These are phyloP conservation scores for Pycnonotus jocosus DNA, from an alignment of 2,113 vertebrate species.

Conservation along the genomic window DNA sequence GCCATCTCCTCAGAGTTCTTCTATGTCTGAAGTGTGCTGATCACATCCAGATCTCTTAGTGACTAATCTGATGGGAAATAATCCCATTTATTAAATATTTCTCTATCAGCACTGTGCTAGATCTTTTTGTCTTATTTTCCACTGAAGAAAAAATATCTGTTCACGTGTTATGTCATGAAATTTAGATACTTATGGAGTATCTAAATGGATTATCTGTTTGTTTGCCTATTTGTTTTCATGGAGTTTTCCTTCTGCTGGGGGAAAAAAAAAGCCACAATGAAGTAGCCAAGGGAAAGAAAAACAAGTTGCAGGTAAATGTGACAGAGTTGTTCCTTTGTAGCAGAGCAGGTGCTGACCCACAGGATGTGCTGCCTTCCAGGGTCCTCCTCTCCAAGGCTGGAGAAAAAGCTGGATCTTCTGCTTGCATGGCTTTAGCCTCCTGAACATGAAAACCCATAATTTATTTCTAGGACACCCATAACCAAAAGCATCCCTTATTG, in stretches of 20 bases:
- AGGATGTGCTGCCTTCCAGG: not conserved
- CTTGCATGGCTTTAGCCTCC: not conserved
- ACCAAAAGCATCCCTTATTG: not conserved
- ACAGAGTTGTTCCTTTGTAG: fast-evolving
- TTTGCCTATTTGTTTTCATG: not conserved
- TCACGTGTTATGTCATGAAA: not conserved
- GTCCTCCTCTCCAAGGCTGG: not conserved
- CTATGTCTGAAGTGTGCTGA: not conserved
- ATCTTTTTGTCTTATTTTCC: not conserved
- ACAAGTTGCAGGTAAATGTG: not conserved
- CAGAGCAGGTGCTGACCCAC: not conserved
- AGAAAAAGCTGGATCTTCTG: not conserved
- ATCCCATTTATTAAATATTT: not conserved
- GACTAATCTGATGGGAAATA: not conserved
- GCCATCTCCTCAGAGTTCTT: not conserved
- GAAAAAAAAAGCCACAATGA: not conserved
- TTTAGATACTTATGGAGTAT: not conserved
- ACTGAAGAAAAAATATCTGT: not conserved
- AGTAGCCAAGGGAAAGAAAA: not conserved
- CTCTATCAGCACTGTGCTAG: not conserved
- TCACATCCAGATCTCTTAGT: not conserved
- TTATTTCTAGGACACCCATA: not conserved
- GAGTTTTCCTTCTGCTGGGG: not conserved
- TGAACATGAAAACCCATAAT: not conserved
- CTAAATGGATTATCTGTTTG: not conserved